phyloP scores from a whole-genome alignment of 2,888 invertebrate genomes.

The Drosophila meridionalis region DNA sequence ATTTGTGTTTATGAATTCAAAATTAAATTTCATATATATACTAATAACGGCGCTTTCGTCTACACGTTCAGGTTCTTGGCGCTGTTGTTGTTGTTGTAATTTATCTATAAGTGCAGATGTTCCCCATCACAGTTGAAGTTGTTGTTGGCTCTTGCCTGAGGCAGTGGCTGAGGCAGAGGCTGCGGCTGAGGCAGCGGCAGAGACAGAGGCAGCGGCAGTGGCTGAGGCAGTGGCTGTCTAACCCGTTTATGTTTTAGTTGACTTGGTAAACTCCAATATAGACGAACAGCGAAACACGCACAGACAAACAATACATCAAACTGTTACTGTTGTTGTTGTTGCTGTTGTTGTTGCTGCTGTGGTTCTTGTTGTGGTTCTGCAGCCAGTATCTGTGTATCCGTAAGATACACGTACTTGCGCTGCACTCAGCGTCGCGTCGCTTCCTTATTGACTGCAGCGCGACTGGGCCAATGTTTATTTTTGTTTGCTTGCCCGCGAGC shows the following conservation, averaged over 20 bases:
- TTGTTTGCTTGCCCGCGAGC: conserved; percentile 62
- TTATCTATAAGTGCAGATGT: conserved; percentile 41
- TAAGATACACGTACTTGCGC: conserved; percentile 63
- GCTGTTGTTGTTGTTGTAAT: conserved; percentile 34
- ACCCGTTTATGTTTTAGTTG: conserved; percentile 74
- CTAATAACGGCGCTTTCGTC: conserved; percentile 48
- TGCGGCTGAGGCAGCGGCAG: conserved; percentile 11
- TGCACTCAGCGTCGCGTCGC: conserved; percentile 28
- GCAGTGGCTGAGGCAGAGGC: neutral
- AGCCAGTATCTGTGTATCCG: conserved; percentile 61
- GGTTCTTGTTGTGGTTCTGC: conserved; percentile 23
- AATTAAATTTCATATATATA: conserved; percentile 11
- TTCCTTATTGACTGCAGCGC: conserved; percentile 67
- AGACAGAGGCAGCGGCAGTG: conserved; percentile 20
- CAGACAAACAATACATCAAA: conserved; percentile 69
- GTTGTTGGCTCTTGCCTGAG: conserved; percentile 15
- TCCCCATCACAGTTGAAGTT: conserved; percentile 34
- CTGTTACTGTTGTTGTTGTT: conserved; percentile 23
- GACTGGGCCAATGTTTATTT: conserved; percentile 65
- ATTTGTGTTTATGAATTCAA: neutral
- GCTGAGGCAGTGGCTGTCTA: conserved; percentile 52
- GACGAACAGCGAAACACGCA: conserved; percentile 43
- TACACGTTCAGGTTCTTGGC: conserved; percentile 54
- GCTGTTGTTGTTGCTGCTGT: conserved; percentile 9
- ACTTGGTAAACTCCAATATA: conserved; percentile 63